These are phyloP conservation scores for Allygus modestus DNA, from an alignment of 2,888 invertebrate genomes.

Conservation along the genomic window DNA sequence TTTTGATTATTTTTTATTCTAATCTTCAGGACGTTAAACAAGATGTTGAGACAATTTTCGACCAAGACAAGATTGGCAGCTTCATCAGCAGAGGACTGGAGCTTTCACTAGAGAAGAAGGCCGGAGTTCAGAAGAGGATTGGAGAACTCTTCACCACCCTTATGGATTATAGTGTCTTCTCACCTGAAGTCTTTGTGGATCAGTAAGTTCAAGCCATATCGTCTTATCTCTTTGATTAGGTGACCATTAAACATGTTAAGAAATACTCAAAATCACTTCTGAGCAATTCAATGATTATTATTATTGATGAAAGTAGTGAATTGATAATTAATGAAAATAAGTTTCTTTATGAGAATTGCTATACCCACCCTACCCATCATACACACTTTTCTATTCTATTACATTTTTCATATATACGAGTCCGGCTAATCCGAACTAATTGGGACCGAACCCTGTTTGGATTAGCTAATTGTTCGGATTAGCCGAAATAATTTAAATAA, in stretches of 20 bases:
- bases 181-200: constrained; percentile 36
- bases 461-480: too few relatives aligned
- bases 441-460: too few relatives aligned
- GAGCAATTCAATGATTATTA: constrained; percentile 57
- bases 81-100: constrained; percentile 24
- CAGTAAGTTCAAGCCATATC: constrained; percentile 22
- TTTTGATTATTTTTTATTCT: not conserved
- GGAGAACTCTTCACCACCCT: constrained; percentile 19
- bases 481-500: too few relatives aligned
- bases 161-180: not conserved
- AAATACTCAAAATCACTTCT: too few relatives aligned
- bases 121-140: constrained; percentile 36
- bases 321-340: constrained; percentile 41
- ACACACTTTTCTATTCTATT: not conserved
- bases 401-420: too few relatives aligned
- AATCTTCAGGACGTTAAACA: constrained; percentile 20
- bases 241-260: not conserved
- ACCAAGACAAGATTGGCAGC: not conserved
- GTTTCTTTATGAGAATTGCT: constrained; percentile 1
- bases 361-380: too few relatives aligned
- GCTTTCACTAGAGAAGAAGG: constrained; percentile 28
- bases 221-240: not conserved
- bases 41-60: constrained; percentile 19
- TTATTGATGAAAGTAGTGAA: constrained; percentile 61
- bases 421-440: too few relatives aligned